A percentile compares a stretch with the other conserved stretches of the same genome.
phyloP scores from a whole-genome alignment of 1,140 invertebrate species.

The Eriosoma lanigerum region DNA sequence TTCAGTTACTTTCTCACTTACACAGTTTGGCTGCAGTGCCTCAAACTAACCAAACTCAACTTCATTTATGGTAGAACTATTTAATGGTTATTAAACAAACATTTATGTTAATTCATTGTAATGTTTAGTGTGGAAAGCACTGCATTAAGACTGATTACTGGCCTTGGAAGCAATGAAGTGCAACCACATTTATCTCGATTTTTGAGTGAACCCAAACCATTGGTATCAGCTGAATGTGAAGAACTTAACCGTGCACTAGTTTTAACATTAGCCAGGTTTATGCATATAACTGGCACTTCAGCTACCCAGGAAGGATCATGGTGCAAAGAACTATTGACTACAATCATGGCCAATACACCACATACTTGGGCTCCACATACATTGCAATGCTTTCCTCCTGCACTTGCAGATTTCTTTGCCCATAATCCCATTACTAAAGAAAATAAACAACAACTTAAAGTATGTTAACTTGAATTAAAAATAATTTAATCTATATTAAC shows the following conservation, averaged over 20 bases:
- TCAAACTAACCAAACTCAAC: conserved; percentile 91
- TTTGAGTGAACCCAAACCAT: conserved; percentile 81
- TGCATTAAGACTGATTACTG: conserved; percentile 70
- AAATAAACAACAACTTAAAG: conserved; percentile 84
- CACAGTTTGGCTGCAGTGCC: conserved; percentile 85
- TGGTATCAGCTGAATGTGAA: conserved; percentile 91
- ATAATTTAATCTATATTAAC: not conserved
- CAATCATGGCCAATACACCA: conserved; percentile 91
- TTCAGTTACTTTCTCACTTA: conserved; percentile 86
- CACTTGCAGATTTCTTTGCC: conserved; percentile 83
- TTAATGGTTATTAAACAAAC: not conserved
- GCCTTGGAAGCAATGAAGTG: conserved; percentile 87
- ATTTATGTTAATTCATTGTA: conserved; percentile 28
- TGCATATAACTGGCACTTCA: conserved; percentile 76
- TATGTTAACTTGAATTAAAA: conserved; percentile 53
- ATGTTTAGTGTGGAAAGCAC: conserved; percentile 83
- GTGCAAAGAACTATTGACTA: conserved; percentile 86
- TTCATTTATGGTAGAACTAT: conserved; percentile 78
- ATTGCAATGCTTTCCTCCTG: conserved; percentile 84
- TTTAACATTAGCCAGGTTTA: conserved; percentile 87
- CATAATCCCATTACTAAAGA: conserved; percentile 82
- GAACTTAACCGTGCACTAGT: conserved; percentile 90
- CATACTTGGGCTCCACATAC: conserved; percentile 93
- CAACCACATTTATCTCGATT: conserved; percentile 86
- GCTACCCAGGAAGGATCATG: conserved; percentile 74